Conservation (phyloP, 2,888 invertebrate species). For the Gibbula magus region DNA sequence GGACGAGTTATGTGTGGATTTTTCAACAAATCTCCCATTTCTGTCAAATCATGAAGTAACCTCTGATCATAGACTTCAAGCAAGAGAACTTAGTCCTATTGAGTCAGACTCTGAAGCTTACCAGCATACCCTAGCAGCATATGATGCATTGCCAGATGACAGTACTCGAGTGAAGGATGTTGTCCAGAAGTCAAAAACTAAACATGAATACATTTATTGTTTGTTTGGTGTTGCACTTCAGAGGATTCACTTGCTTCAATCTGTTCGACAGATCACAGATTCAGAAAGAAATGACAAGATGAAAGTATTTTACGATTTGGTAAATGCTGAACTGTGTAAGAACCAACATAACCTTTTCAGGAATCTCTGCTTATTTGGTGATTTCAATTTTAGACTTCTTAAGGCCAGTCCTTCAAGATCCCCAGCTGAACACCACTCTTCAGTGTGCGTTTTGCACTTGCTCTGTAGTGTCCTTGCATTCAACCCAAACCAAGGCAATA, state of each 20-base stretch:
- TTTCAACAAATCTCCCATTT: not conserved
- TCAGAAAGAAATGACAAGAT: not conserved
- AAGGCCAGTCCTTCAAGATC: not conserved
- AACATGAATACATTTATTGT: not conserved
- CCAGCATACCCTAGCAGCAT: not conserved
- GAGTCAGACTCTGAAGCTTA: not conserved
- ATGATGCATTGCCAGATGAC: not conserved
- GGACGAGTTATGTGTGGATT: not conserved
- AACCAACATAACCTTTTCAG: not conserved
- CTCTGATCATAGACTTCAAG: not conserved
- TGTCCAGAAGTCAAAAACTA: not conserved
- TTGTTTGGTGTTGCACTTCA: not conserved
- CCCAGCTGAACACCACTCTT: not conserved
- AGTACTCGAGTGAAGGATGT: not conserved
- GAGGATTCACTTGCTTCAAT: not conserved
- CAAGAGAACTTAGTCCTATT: not conserved
- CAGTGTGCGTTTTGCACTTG: not conserved
- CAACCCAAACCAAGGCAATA: not conserved
- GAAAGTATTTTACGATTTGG: not conserved
- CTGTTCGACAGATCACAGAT: not conserved
- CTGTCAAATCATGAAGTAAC: not conserved
- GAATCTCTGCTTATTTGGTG: not conserved
- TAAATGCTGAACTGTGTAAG: not conserved
- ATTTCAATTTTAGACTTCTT: not conserved
- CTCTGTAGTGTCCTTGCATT: not conserved